Base-by-base conservation (phyloP, 1,140 invertebrate genomes). In the Adelges cooleyi region DNA sequence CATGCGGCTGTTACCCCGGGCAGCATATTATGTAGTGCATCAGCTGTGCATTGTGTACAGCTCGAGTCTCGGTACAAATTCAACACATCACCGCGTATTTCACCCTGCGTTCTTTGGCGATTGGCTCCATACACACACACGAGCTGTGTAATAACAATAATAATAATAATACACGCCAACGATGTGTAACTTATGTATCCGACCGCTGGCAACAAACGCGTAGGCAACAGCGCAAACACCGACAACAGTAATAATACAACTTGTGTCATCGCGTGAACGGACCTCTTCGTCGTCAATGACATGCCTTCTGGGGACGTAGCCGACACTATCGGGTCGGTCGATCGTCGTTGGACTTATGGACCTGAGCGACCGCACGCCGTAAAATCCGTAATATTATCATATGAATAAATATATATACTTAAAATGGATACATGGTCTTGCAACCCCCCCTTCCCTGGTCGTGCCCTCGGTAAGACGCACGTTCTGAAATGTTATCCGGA, bases 11-110 rank as follows among this genome's bases (percentile, higher is more conserved):
- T n/a, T 11, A 44, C 40, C n/a, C 5, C 11, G 4, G 4, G 40
- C 40, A 4, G 40, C 40, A 17, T 11, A 15, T 17, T n/a, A 44
- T 44, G 3, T 44, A 4, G 5, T 44, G n/a, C 40, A 17, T 8
- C 29, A 33, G 40, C 15, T 17, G 40, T 11, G 40, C n/a, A 4
- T 44, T 44, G 11, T 17, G 40, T 4, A 17, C 15, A 3, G 11
- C 4, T 4, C 15, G 40, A 44, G n/a, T 8, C 8, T n/a, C 56
- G 2, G 42, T 48, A 48, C 42, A 33, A 48, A 46, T 46, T 46
- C 40, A 59, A 46, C 46, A 59, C 54, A 40, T 46, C 54, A 56
- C 29, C 29, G 29, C 13, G 38, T 56, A 56, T 56, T 25, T 40
- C 52, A 40, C n/a, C n/a, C n/a, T n/a, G n/a, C n/a, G n/a, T 33